phyloP scores from a whole-genome alignment of 2,113 vertebrate genomes.

The Cyanoliseus patagonus region DNA sequence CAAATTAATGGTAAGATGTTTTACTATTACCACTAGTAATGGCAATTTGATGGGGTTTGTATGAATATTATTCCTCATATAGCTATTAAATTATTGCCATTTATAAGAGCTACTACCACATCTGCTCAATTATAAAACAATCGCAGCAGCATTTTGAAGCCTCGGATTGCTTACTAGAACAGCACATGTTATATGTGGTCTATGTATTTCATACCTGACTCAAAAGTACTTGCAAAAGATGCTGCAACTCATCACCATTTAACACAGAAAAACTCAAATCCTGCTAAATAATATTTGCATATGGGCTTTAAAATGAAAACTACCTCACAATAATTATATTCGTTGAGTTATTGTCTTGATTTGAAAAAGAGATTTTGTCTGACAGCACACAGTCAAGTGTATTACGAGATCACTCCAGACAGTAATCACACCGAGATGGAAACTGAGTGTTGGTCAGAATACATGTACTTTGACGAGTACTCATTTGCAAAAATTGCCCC shows the following conservation, averaged over 20 bases:
- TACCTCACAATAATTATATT: not conserved
- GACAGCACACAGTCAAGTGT: slow-evolving; percentile 36
- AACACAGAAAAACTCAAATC: not conserved
- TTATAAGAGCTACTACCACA: not conserved
- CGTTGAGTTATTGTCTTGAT: slow-evolving; percentile 23
- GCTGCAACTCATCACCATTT: not conserved
- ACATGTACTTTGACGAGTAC: not conserved
- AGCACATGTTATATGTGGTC: not conserved
- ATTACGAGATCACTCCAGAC: slow-evolving; percentile 28
- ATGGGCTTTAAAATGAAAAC: not conserved
- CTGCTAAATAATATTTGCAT: not conserved
- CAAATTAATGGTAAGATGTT: not conserved
- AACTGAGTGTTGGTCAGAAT: slow-evolving; percentile 2
- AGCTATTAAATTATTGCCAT: not conserved
- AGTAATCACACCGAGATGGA: not conserved
- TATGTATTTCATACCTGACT: not conserved
- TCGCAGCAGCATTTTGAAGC: not conserved
- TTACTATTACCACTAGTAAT: not conserved
- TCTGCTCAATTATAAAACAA: not conserved
- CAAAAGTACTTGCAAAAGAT: not conserved
- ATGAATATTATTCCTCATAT: not conserved
- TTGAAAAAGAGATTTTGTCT: slow-evolving; percentile 5
- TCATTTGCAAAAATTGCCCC: not conserved
- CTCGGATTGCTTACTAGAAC: not conserved
- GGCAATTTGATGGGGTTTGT: not conserved